phyloP scores from a whole-genome alignment of 2,888 invertebrate species.

The Temnothorax ravouxi region DNA sequence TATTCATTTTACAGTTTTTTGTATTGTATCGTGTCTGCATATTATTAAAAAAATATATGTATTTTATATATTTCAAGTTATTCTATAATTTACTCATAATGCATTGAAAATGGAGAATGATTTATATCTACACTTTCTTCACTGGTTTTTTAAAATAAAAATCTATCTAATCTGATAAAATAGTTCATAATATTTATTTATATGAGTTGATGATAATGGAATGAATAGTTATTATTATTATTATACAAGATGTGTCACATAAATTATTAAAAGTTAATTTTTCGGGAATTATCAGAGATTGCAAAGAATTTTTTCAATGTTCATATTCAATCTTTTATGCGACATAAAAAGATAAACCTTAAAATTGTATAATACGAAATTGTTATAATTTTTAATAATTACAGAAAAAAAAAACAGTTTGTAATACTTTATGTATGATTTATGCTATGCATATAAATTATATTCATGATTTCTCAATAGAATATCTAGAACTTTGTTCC shows the following conservation, averaged over 20 bases:
- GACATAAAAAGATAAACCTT: neutral
- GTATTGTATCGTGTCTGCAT: neutral
- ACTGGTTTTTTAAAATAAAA: neutral
- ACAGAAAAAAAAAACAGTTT: conserved; percentile 7
- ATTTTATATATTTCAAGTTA: conserved; percentile 18
- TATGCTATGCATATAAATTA: neutral
- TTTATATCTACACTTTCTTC: neutral
- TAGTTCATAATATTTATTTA: conserved; percentile 39
- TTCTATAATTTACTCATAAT: conserved; percentile 30
- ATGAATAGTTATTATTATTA: conserved; percentile 23
- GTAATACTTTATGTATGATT: neutral
- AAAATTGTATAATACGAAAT: conserved; percentile 1
- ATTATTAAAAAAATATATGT: conserved; percentile 19
- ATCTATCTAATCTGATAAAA: conserved; percentile 11
- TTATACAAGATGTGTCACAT: conserved; percentile 25
- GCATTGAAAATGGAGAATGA: neutral
- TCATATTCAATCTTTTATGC: neutral
- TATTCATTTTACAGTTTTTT: neutral
- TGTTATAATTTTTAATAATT: neutral
- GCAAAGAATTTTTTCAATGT: neutral
- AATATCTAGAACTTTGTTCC: conserved; percentile 1
- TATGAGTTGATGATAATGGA: neutral
- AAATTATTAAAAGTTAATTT: conserved; percentile 6
- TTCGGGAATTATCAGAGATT: neutral
- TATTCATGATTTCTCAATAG: neutral